These are phyloP conservation scores for Onchidella celtica DNA, from an alignment of 2,888 invertebrate genomes.

Conservation along the genomic window DNA sequence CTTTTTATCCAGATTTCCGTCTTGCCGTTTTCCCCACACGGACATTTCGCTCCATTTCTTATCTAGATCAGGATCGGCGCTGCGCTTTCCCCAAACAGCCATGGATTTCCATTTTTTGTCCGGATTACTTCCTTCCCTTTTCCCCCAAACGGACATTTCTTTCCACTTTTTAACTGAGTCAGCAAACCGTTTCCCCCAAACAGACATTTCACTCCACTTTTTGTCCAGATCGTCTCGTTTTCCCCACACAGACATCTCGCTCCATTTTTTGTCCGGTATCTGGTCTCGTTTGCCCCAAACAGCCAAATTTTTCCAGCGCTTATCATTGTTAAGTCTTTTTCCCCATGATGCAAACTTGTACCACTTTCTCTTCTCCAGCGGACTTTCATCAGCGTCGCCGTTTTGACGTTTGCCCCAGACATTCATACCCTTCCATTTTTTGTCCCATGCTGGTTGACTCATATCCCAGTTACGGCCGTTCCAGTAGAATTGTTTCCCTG, in stretches of 20 bases:
- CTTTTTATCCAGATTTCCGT: constrained; percentile 15
- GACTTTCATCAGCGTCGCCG: background rate
- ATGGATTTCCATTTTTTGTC: constrained; percentile 44
- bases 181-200: constrained; percentile 13
- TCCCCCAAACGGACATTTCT: constrained; percentile 42
- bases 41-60: constrained; percentile 45
- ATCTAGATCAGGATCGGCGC: background rate
- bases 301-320: constrained; percentile 41
- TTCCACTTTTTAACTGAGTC: constrained; percentile 18
- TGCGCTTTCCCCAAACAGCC: constrained; percentile 43
- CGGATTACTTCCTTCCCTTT: background rate
- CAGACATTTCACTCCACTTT: constrained; percentile 24
- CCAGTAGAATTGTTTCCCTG: too few species aligned
- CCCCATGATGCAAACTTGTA: constrained; percentile 36
- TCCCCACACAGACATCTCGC: constrained; percentile 40
- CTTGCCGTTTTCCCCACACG: constrained; percentile 38
- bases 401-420: constrained; percentile 39
- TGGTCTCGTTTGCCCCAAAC: constrained; percentile 35
- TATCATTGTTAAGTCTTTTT: constrained; percentile 9
- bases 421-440: constrained; percentile 42
- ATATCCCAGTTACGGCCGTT: too few species aligned
- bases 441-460: too few species aligned
- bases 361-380: constrained; percentile 19
- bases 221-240: constrained; percentile 27
- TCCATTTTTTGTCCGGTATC: constrained; percentile 29